Base-by-base conservation (phyloP, 2,113 vertebrate species). In the Herpetotheres cachinnans region DNA sequence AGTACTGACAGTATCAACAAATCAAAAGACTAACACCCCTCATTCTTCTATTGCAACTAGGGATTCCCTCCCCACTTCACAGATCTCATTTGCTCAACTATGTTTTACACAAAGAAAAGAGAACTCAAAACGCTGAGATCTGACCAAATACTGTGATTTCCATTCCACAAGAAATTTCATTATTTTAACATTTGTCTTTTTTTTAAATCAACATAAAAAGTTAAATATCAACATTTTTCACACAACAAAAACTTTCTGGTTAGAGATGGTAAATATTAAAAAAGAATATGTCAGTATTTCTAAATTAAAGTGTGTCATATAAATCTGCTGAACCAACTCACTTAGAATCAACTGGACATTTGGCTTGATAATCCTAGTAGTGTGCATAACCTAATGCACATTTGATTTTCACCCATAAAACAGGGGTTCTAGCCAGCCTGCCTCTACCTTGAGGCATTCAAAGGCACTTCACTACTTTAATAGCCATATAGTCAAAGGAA, bases 131-230 rank as follows among this genome's bases (percentile, higher is more conserved):
- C 27, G 54, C 67, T 66, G 56, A 82, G 65, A 55, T 29, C 40
- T 22, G 2, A 66, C 63, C 65, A 78, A 74, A 78, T 3, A 4
- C 54, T 67, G 55, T 42, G 38, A 44, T 44, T 85, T 38, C 65
- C 44, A 54, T 26, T 24, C 25, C 49, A 15, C 0, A 0, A 55
- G 25, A 42, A 66, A 79, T 26, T 5, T 4, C 10, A 2, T 11
- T 7, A 4, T 79, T 46, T n/a, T n/a, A 89, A 67, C 11, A 71
- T 66, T 80, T 73, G 27, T 25, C 36, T 40, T 84, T 7, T 49
- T 58, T 55, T 81, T 34, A 81, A 38, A 81, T 52, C 44, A 70
- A 49, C 10, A 47, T 3, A 3, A 2, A 2, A 83, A 74, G 29
- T 67, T 81, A 81, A 89, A 86, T 17, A 63, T 2, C 7, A 89